Evolutionary conservation across 1,140 invertebrate species (phyloP).

Genomic region (Gonatopus flavifemur): DNA sequence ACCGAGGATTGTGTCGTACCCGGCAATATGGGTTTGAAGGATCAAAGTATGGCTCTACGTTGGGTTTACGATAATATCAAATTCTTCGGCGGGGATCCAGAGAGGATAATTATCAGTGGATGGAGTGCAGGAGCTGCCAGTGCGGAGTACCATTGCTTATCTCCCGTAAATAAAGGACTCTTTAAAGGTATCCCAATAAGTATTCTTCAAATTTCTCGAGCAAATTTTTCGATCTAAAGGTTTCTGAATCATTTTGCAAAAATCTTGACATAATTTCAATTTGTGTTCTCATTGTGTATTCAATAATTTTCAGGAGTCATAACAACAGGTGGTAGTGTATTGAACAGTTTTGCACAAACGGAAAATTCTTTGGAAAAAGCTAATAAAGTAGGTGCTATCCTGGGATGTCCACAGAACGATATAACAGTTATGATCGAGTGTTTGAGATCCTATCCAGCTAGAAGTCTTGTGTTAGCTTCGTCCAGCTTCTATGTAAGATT

Average conservation of each 20-base stretch:
- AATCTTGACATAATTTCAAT: slow-evolving; percentile 10
- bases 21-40: slow-evolving; percentile 66
- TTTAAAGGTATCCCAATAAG: slow-evolving; percentile 56
- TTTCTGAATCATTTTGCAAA: slow-evolving; percentile 8
- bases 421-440: slow-evolving; percentile 66
- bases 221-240: slow-evolving; percentile 19
- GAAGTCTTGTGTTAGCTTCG: too few relatives aligned
- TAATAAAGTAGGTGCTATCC: slow-evolving; percentile 59
- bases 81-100: slow-evolving; percentile 59
- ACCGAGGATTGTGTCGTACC: slow-evolving; percentile 59
- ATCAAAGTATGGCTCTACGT: slow-evolving; percentile 63
- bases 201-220: slow-evolving; percentile 8
- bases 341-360: slow-evolving; percentile 68
- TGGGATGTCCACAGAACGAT: slow-evolving; percentile 65
- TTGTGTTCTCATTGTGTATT: slow-evolving; percentile 5
- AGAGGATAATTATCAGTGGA: slow-evolving; percentile 58
- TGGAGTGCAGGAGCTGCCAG: slow-evolving; percentile 61
- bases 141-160: slow-evolving; percentile 66
- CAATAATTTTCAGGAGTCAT: slow-evolving; percentile 59
- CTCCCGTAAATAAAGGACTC: slow-evolving; percentile 42
- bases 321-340: slow-evolving; percentile 71
- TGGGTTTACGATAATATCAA: slow-evolving; percentile 64
- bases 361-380: slow-evolving; percentile 67
- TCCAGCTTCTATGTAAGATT: too few relatives aligned
- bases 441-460: too few relatives aligned